Evolutionary conservation across 2,113 vertebrate species (phyloP), one percentile per base, ranked within the genome.

Genomic region (Acinonyx jubatus): DNA sequence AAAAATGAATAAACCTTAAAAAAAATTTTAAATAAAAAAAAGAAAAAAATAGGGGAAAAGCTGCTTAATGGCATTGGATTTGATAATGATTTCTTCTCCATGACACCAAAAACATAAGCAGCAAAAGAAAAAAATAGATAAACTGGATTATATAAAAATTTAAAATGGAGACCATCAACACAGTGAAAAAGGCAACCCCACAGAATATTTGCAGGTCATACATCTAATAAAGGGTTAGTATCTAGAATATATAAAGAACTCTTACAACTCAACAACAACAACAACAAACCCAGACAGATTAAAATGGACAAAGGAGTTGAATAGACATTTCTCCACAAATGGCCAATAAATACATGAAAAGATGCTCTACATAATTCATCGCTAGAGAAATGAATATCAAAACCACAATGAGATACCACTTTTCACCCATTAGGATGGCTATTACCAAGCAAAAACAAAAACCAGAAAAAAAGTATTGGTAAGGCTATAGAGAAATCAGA

Each of bases 111-210:
- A 92, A 3, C 66, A 66, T 1, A 81, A 8, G 19, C 23, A 95
- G 65, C 15, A 36, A 82, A 82, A 89, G 16, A 21, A 96, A 93
- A 95, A 95, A 86, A 81, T 73, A 63, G 36, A 38, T 38, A 38
- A 61, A 52, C 16, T 18, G 19, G 2, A 36, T 27, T n/a, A 21
- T 27, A 79, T 85, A 14, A 88, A 52, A 52, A 48, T 63, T 63
- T 63, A 57, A 86, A 74, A 61, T 61, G 61, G 19, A 66, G n/a
- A 29, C 29, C 83, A n/a, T 27, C 12, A 82, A 82, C 31, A 65
- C 21, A 76, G 7, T 82, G 52, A 76, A 84, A 71, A 71, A 87
- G 33, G 19, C 74, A 12, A 12, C 63, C 38, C 16, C 45, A 45
- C 4, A 38, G 12, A 68, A 82, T 18, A 21, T 97, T 89, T 83